Evolutionary conservation across 2,888 invertebrate species (phyloP), one percentile per base, ranked within the genome.

Genomic region (Tetragnatha montana): DNA sequence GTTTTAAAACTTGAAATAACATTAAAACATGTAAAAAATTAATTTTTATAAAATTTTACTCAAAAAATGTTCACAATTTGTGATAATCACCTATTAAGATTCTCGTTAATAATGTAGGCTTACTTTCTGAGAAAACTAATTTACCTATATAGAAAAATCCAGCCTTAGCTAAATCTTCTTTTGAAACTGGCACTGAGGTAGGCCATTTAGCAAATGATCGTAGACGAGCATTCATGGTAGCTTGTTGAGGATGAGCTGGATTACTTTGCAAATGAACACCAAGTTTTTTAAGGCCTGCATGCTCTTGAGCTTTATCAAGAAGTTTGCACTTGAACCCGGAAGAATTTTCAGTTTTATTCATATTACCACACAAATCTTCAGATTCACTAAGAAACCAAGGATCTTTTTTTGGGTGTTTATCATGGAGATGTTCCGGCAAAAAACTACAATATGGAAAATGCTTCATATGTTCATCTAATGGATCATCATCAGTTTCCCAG

Each of bases 111-210:
- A 2, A 35, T 35, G 4, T 4, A 35, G 35, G 35, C 35, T 35
- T 4, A 2, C 4, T 2, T 35, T 35, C 35, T 35, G 4, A 35
- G 2, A 35, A 35, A 35, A 35, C 2, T 35, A 83, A 84, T 60
- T 81, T 92, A 92, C 98, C 98, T 8, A 97, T 96, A 93, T 98
- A 98, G 93, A 96, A 98, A 94, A 98, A 98, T 70, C 98, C 98
- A 69, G 98, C 98, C 91, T 96, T 96, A 17, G 97, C 96, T 83
- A 98, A 94, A 87, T 96, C 95, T 90, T 96, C 95, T 1, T 97
- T 97, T 91, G 95, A 96, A 93, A 97, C 97, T 91, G 95, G 96
- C 94, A 97, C 95, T 83, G 95, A 95, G 87, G 95, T 95, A 0
- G 98, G 97, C 98, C 98, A 98, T 91, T 95, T 95, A 79, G 94